A percentile compares a stretch with the other conserved stretches of the same genome.
phyloP scores from a whole-genome alignment of 2,113 vertebrate genomes.

The zebrafish (Danio rerio) region GRCz12tu NC_133189.1:31283001-31283500 shows the following conservation, averaged over 20 bases:
- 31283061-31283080: constrained; percentile 75
- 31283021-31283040: constrained; percentile 78
- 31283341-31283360: constrained; percentile 4
- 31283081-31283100: constrained; percentile 81
- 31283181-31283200: constrained; percentile 52
- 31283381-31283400: not conserved
- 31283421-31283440: too few relatives aligned
- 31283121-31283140: constrained; percentile 73
- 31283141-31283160: constrained; percentile 69
- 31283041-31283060: constrained; percentile 76
- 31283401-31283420: not conserved
- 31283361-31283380: not conserved
- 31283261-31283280: constrained; percentile 43
- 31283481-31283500: too few relatives aligned
- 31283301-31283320: constrained; percentile 3
- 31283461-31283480: too few relatives aligned
- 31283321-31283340: not conserved
- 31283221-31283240: constrained; percentile 42
- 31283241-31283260: constrained; percentile 28
- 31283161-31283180: constrained; percentile 44
- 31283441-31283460: too few relatives aligned
- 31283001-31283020: constrained; percentile 77
- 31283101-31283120: constrained; percentile 72
- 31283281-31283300: constrained; percentile 17
- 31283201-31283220: constrained; percentile 38